These are phyloP conservation scores for Lytechinus variegatus DNA, from an alignment of 35 echinoderm and acorn worm genomes.

Conservation along the genomic window DNA sequence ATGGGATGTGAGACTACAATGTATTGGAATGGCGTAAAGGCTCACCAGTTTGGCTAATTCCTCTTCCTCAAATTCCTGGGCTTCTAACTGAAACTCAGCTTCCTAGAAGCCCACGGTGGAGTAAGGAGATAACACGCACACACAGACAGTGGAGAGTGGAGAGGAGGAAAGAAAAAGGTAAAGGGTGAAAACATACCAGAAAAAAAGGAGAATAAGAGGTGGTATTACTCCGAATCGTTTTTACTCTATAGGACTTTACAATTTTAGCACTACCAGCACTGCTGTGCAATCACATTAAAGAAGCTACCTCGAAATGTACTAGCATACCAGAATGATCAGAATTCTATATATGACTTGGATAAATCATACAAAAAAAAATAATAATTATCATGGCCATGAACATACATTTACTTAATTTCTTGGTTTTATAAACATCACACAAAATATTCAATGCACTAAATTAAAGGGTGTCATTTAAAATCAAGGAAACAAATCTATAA, in stretches of 20 bases:
- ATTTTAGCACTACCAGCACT: not conserved
- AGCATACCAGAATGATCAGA: not conserved
- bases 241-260: not conserved
- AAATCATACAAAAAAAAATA: not conserved
- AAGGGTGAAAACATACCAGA: not conserved
- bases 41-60: constrained; percentile 86
- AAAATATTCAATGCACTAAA: too few relatives aligned
- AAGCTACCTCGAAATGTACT: too few relatives aligned
- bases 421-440: too few relatives aligned
- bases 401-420: too few relatives aligned
- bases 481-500: too few relatives aligned
- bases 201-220: not conserved
- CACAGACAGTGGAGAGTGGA: not conserved
- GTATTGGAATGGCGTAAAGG: not conserved
- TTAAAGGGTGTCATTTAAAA: too few relatives aligned
- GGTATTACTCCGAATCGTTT: not conserved
- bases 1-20: not conserved
- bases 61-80: constrained; percentile 84
- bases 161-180: not conserved
- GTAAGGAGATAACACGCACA: not conserved
- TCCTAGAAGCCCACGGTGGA: constrained; percentile 57
- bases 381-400: too few relatives aligned
- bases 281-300: not conserved
- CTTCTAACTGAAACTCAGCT: constrained; percentile 70
- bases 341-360: not conserved